Conservation (phyloP, 1,140 invertebrate genomes). For the Dryas iulia region DNA sequence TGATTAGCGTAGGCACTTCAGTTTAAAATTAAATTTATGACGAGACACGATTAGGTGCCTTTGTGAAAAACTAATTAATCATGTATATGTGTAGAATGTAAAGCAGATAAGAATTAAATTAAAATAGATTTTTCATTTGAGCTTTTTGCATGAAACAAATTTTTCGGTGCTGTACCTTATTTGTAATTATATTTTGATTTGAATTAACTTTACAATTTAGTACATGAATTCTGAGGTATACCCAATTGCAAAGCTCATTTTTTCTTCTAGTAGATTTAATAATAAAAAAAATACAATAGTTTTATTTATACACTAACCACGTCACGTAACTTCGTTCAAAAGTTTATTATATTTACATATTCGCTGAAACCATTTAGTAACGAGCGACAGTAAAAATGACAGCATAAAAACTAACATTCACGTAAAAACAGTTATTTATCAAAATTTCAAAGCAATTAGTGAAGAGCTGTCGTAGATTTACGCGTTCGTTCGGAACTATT, state of each 20-base stretch:
- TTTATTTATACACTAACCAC: background rate
- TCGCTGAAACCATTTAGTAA: background rate
- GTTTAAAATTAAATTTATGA: background rate
- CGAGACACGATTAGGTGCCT: too few species aligned
- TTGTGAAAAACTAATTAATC: background rate
- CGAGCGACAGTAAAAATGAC: background rate
- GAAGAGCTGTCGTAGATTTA: background rate
- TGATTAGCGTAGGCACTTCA: too few species aligned
- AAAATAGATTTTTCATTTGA: too few species aligned
- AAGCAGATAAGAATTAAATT: background rate
- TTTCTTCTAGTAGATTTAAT: too few species aligned
- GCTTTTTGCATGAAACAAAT: too few species aligned
- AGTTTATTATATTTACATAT: background rate
- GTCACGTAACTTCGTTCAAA: background rate
- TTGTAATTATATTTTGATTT: too few species aligned
- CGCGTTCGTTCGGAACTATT: background rate
- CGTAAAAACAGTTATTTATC: background rate
- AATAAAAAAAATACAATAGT: background rate
- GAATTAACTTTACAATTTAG: too few species aligned
- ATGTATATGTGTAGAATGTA: background rate
- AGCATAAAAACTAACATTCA: background rate
- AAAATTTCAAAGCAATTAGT: slow-evolving; percentile 3
- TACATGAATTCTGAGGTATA: too few species aligned
- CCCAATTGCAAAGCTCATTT: too few species aligned
- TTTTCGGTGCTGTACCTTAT: too few species aligned